phyloP scores from a whole-genome alignment of 2,113 vertebrate species.

The Neogale vison region DNA sequence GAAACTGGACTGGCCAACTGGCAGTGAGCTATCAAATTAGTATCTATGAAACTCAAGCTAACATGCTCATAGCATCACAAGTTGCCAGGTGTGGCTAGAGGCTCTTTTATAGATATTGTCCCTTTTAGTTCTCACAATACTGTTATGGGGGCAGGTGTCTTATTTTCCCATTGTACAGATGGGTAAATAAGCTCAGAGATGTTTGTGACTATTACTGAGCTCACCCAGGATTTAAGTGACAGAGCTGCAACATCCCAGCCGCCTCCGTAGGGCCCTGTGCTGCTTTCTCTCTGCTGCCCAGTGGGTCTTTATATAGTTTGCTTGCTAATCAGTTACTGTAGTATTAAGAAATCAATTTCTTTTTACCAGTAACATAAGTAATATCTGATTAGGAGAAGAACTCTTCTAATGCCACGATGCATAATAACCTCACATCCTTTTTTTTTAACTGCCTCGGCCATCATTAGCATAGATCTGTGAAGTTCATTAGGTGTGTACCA shows the following conservation, averaged over 20 bases:
- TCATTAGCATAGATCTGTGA: neutral
- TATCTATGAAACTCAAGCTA: neutral
- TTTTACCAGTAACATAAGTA: neutral
- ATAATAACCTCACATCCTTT: neutral
- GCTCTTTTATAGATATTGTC: neutral
- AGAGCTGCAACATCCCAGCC: neutral
- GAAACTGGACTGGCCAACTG: neutral
- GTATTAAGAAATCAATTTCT: neutral
- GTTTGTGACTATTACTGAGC: neutral
- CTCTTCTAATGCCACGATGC: neutral
- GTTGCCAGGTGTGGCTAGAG: neutral
- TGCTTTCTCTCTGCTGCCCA: neutral
- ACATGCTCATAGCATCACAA: neutral
- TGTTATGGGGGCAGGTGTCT: neutral
- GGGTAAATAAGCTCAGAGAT: neutral
- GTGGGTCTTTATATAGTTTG: neutral
- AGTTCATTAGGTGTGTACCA: neutral
- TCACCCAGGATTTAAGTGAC: neutral
- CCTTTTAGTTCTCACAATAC: neutral
- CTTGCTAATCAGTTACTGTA: neutral
- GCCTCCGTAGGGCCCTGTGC: accelerated
- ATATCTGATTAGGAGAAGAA: neutral
- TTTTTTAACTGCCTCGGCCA: neutral
- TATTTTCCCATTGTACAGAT: neutral
- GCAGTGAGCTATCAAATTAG: neutral